Percentiles rank a stretch among this genome's conserved stretches.
Conservation (phyloP, 2,113 vertebrate genomes). For the Progne subis region DNA sequence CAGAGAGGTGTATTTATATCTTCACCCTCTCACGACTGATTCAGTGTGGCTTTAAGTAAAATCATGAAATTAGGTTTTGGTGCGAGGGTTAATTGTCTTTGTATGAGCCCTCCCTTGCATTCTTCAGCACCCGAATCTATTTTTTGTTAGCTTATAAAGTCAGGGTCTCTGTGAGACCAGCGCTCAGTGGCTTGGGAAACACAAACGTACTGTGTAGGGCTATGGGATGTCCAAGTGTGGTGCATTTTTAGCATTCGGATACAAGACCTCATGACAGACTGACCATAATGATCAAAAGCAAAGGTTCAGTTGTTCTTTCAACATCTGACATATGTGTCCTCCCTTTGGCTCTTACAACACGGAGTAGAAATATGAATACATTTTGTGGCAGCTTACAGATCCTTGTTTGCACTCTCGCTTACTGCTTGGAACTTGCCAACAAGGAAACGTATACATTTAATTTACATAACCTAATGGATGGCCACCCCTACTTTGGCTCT, state of each 20-base stretch:
- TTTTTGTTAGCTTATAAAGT: slow-evolving; percentile 57
- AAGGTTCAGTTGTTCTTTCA: slow-evolving; percentile 64
- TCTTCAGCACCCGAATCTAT: slow-evolving; percentile 52
- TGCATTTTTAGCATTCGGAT: slow-evolving; percentile 56
- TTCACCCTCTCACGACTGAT: slow-evolving; percentile 46
- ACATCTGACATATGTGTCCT: slow-evolving; percentile 53
- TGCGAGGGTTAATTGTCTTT: slow-evolving; percentile 49
- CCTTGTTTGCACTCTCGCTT: slow-evolving; percentile 74
- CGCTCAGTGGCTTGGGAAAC: slow-evolving; percentile 34
- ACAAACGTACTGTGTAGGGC: slow-evolving; percentile 41
- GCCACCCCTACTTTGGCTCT: slow-evolving; percentile 44
- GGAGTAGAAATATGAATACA: slow-evolving; percentile 61
- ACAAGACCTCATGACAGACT: slow-evolving; percentile 57
- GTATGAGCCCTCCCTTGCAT: slow-evolving; percentile 23
- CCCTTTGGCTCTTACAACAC: slow-evolving; percentile 60
- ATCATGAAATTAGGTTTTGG: slow-evolving; percentile 39
- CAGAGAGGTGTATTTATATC: slow-evolving; percentile 43
- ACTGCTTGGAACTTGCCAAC: slow-evolving; percentile 72
- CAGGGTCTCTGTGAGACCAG: slow-evolving; percentile 67
- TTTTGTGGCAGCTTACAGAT: slow-evolving; percentile 68
- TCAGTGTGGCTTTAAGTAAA: slow-evolving; percentile 56
- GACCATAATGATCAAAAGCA: slow-evolving; percentile 58
- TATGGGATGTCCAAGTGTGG: slow-evolving; percentile 50
- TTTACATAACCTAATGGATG: slow-evolving; percentile 54
- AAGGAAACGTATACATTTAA: slow-evolving; percentile 63